These are phyloP conservation scores for Tribolium madens DNA, from an alignment of 1,140 invertebrate species.

Conservation along the genomic window DNA sequence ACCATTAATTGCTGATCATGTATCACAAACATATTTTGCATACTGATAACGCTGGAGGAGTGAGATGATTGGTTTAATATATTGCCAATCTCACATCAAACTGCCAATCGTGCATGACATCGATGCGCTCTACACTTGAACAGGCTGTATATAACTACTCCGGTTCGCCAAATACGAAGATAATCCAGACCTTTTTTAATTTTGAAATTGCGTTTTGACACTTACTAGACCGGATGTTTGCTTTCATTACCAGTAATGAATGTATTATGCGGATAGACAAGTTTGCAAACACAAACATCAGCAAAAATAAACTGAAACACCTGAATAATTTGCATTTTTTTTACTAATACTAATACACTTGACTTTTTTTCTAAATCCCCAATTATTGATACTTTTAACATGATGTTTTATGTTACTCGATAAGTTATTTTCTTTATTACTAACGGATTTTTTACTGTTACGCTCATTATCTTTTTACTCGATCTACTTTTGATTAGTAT, in stretches of 20 bases:
- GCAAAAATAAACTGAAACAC: neutral
- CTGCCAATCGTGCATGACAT: conserved; percentile 37
- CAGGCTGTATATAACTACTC: conserved; percentile 6
- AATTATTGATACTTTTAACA: neutral
- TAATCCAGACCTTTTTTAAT: neutral
- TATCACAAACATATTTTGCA: conserved; percentile 46
- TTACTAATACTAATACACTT: neutral
- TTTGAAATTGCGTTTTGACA: conserved; percentile 4
- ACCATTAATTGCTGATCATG: conserved; percentile 42
- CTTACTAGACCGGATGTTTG: neutral
- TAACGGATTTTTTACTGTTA: neutral
- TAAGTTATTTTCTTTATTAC: neutral
- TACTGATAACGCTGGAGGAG: conserved; percentile 30
- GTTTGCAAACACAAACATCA: neutral
- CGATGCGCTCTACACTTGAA: conserved; percentile 15
- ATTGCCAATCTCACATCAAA: conserved; percentile 37
- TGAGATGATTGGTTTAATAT: conserved; percentile 40
- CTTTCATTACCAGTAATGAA: neutral
- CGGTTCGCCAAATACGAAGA: neutral
- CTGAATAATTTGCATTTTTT: neutral
- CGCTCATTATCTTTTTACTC: neutral
- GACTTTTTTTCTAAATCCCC: neutral
- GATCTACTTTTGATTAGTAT: neutral
- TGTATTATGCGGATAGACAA: no score
- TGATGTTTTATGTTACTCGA: neutral